Evolutionary conservation across 1,140 invertebrate species (phyloP), one percentile per base, ranked within the genome.

Genomic region (Aporrectodea caliginosa): DNA sequence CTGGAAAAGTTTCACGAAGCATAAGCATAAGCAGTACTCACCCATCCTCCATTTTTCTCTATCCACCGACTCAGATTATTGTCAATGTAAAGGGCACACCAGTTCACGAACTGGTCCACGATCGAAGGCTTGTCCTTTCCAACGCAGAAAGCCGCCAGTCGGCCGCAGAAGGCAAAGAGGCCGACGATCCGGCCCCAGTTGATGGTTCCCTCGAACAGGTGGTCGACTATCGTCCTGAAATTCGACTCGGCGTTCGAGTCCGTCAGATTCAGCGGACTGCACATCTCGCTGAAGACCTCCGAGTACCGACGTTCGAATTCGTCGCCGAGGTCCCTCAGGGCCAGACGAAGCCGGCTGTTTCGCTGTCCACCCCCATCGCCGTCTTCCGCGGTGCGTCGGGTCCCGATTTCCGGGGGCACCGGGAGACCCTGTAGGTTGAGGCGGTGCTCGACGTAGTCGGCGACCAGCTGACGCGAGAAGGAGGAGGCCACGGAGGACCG

Each of bases 121-220:
- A 83, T 35, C 31, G 43, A 22, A 12, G 83, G 84, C 84, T 85
- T 84, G 31, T 85, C 83, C 33, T 84, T 85, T 72, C 85, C 80
- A 34, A 83, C 81, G 82, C 85, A 88, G 70, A 86, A 82, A n/a
- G 87, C 83, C 33, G 88, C 85, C 22, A 90, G 79, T 14, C 86
- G 84, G 32, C 85, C 87, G 30, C 86, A 85, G 78, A 90, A 89
- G 6, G 88, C 85, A 81, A 89, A 88, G 58, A 90, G 80, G 16
- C 88, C 88, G 1, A 90, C 86, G 34, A 90, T 85, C 70, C 88
- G 77, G 0, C 88, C 86, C 89, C 89, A 90, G 79, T 87, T 88
- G 22, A 89, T 86, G 6, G 43, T 58, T 78, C 89, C 87, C 76
- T 77, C 82, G 82, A 89, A 90, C 35, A 89, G 83, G 81, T 90